Evolutionary conservation across 2,888 invertebrate species (phyloP).

Genomic region (Eucera pruinosa): DNA sequence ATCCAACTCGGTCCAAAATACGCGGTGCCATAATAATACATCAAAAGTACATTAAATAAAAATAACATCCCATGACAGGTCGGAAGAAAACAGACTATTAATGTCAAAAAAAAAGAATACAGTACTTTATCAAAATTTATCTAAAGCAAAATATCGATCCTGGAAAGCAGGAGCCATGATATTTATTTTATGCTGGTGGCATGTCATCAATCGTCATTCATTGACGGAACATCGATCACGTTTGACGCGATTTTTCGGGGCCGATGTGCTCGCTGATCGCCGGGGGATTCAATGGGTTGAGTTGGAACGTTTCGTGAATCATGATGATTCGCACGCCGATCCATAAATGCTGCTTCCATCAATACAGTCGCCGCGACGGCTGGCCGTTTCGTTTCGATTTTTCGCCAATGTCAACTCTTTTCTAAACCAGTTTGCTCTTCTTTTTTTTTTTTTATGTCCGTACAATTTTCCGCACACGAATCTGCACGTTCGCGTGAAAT

Average conservation of each 20-base stretch:
- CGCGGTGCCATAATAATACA: no score
- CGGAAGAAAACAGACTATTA: background rate
- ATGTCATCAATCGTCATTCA: constrained; percentile 61
- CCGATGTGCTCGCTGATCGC: constrained; percentile 35
- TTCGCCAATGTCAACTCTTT: constrained; percentile 32
- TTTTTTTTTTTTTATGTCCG: background rate
- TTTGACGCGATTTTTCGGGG: constrained; percentile 50
- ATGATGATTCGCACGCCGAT: constrained; percentile 57
- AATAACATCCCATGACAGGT: no score
- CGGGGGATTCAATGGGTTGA: constrained; percentile 35
- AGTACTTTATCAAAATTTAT: background rate
- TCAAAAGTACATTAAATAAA: background rate
- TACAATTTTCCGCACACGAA: background rate
- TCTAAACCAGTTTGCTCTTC: background rate
- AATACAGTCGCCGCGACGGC: constrained; percentile 37
- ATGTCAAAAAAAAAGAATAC: background rate
- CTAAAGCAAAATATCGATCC: background rate
- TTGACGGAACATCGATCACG: constrained; percentile 49
- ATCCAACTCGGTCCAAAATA: no score
- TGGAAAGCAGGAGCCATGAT: background rate
- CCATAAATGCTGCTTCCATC: constrained; percentile 57
- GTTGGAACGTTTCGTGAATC: constrained; percentile 42
- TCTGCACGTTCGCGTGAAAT: background rate
- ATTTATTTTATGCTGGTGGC: constrained; percentile 32
- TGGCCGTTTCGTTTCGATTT: constrained; percentile 41